Conservation (phyloP, 2,888 invertebrate species). For the Tribolium freemani region DNA sequence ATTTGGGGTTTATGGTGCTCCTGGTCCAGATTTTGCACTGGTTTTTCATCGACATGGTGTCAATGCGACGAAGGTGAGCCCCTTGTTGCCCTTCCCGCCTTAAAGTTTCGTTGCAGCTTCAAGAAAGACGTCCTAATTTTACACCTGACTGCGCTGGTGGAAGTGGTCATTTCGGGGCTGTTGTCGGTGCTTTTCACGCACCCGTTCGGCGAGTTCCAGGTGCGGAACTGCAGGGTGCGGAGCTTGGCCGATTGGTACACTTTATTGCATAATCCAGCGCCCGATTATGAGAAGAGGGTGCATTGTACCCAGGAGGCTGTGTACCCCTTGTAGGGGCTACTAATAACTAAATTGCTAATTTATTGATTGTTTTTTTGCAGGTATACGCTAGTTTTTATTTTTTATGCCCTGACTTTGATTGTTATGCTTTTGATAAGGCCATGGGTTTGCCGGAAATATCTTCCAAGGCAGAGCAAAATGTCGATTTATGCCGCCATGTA, state of each 20-base stretch:
- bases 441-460: conserved; percentile 76
- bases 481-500: conserved; percentile 95
- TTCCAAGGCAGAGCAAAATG: conserved; percentile 79
- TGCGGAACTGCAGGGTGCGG: conserved; percentile 85
- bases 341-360: neutral
- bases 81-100: neutral
- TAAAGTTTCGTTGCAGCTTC: conserved; percentile 69
- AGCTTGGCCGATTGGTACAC: conserved; percentile 97
- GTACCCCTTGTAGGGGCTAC: conserved; percentile 91
- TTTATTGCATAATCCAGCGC: conserved; percentile 92
- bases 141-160: conserved; percentile 86
- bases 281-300: conserved; percentile 88
- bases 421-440: conserved; percentile 86
- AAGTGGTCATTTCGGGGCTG: conserved; percentile 82
- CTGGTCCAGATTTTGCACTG: conserved; percentile 90
- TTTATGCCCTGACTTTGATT: conserved; percentile 86
- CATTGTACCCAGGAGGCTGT: conserved; percentile 98
- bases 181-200: conserved; percentile 85
- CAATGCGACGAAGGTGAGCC: conserved; percentile 78
- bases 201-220: conserved; percentile 82
- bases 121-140: conserved; percentile 82
- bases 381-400: conserved; percentile 92
- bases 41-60: conserved; percentile 91
- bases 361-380: conserved; percentile 68
- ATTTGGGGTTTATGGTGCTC: conserved; percentile 93